These are phyloP conservation scores for Temnothorax nylanderi DNA, from an alignment of 1,140 invertebrate genomes.

Conservation along the genomic window DNA sequence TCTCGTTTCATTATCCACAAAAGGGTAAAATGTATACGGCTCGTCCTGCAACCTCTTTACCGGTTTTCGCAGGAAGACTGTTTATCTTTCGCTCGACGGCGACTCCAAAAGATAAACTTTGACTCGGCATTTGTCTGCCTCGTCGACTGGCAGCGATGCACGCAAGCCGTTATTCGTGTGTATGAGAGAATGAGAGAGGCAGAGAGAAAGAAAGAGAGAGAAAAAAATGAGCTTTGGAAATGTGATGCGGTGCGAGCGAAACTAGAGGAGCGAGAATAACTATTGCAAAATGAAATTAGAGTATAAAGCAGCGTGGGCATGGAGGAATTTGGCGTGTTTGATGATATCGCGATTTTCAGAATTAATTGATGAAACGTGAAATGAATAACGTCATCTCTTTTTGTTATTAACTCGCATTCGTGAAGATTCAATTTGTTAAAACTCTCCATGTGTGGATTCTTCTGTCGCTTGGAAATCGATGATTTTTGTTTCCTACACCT, in stretches of 20 bases:
- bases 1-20: conserved; percentile 5
- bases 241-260: conserved; percentile 22
- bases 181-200: conserved; percentile 59
- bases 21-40: conserved; percentile 2
- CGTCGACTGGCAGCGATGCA: conserved; percentile 82
- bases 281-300: conserved; percentile 25
- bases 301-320: conserved; percentile 25
- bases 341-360: not conserved
- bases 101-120: conserved; percentile 52
- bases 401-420: not conserved
- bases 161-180: conserved; percentile 65
- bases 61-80: not conserved
- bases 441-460: not conserved
- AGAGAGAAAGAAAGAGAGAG: conserved; percentile 57
- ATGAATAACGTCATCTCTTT: not conserved
- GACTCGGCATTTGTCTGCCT: conserved; percentile 69
- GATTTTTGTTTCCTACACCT: not conserved
- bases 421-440: not conserved
- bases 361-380: not conserved
- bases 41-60: conserved; percentile 21
- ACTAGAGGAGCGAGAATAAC: conserved; percentile 19
- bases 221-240: conserved; percentile 13
- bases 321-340: conserved; percentile 24
- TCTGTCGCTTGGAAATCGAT: not conserved
- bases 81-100: conserved; percentile 25